Percentiles rank a stretch among this genome's conserved stretches.
Evolutionary conservation across 2,113 vertebrate species (phyloP).

Genomic region (Hyla sarda): DNA sequence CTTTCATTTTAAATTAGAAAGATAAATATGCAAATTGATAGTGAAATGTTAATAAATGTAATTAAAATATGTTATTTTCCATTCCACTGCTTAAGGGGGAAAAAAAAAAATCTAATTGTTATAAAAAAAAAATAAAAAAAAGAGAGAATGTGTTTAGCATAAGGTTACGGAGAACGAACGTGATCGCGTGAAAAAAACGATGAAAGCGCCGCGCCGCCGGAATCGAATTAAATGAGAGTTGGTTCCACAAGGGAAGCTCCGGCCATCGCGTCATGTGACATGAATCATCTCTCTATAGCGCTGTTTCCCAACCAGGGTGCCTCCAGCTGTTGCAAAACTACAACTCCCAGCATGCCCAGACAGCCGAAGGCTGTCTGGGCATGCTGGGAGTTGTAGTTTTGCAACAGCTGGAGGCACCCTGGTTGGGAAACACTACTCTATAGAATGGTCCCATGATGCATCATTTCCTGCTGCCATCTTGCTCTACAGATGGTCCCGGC

Average conservation of each 20-base stretch:
- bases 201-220: constrained; percentile 57
- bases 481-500: too few species aligned
- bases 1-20: constrained; percentile 64
- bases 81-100: constrained; percentile 66
- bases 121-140: too few species aligned
- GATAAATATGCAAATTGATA: constrained; percentile 68
- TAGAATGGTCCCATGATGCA: too few species aligned
- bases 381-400: too few species aligned
- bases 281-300: not conserved
- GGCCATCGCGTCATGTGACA: not conserved
- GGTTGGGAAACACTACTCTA: too few species aligned
- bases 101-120: constrained; percentile 70
- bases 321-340: too few species aligned
- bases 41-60: constrained; percentile 65
- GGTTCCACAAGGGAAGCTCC: not conserved
- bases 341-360: not conserved
- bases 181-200: constrained; percentile 70
- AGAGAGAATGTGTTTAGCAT: constrained; percentile 68
- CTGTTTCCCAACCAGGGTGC: too few species aligned
- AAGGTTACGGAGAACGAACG: constrained; percentile 71
- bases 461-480: not conserved
- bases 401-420: too few species aligned
- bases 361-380: too few species aligned
- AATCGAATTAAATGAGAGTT: not conserved
- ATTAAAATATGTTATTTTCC: constrained; percentile 74